Conservation (phyloP, 2,888 invertebrate genomes). For the Eucera pruinosa region DNA sequence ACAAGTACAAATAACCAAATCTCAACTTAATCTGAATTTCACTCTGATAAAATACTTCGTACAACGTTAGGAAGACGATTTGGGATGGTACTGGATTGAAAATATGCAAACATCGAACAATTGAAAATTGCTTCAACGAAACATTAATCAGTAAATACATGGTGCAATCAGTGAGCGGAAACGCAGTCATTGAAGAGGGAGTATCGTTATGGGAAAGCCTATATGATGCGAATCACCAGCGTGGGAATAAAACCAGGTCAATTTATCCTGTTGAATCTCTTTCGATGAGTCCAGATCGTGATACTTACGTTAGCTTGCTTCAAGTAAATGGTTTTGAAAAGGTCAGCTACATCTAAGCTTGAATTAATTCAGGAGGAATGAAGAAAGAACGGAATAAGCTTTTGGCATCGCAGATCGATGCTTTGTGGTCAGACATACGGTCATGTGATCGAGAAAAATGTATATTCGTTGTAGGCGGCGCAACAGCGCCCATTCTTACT, state of each 20-base stretch:
- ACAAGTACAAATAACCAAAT: too few species aligned
- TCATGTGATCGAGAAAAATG: constrained; percentile 67
- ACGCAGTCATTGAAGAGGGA: constrained; percentile 14
- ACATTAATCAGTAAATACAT: constrained; percentile 4
- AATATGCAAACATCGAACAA: neutral
- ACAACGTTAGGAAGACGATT: too few species aligned
- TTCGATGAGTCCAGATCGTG: constrained; percentile 31
- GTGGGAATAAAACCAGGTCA: constrained; percentile 56
- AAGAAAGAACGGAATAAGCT: constrained; percentile 10
- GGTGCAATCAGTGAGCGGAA: constrained; percentile 11
- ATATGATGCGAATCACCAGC: constrained; percentile 25
- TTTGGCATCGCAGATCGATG: constrained; percentile 43
- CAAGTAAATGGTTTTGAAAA: constrained; percentile 25
- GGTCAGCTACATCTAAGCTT: constrained; percentile 19
- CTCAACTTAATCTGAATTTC: too few species aligned
- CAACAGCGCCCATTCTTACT: constrained; percentile 18
- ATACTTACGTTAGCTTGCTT: constrained; percentile 25
- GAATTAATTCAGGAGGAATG: constrained; percentile 10
- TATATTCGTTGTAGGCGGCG: constrained; percentile 67
- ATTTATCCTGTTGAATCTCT: constrained; percentile 38
- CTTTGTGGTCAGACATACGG: constrained; percentile 29
- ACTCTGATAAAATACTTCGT: too few species aligned
- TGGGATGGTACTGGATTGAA: too few species aligned
- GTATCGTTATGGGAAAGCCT: constrained; percentile 39
- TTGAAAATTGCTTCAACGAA: constrained; percentile 4